A percentile compares a stretch with the other conserved stretches of the same genome.
Evolutionary conservation across 1,140 invertebrate genomes (phyloP).

Genomic region (Aphaenogaster rudis): DNA sequence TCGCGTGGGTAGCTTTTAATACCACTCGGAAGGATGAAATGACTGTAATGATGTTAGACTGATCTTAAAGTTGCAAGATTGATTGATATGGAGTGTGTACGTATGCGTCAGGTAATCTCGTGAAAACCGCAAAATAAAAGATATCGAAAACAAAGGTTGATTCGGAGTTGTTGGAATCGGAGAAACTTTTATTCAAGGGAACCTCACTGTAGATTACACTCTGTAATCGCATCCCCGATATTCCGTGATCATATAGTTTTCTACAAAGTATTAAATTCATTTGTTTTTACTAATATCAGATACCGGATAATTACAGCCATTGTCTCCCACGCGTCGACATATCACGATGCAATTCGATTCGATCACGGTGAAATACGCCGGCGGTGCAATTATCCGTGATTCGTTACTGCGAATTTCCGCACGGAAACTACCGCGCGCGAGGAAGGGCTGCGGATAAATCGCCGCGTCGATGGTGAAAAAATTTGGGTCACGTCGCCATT

Average conservation of each 20-base stretch:
- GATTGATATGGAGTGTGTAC: background rate
- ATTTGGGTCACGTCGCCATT: slow-evolving; percentile 61
- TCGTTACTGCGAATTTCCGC: slow-evolving; percentile 48
- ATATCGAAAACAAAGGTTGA: background rate
- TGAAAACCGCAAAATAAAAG: background rate
- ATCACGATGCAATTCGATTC: slow-evolving; percentile 27
- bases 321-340: background rate
- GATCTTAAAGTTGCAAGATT: slow-evolving; percentile 23
- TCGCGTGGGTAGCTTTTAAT: slow-evolving; percentile 48
- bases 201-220: background rate
- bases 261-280: background rate
- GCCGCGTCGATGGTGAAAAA: slow-evolving; percentile 58
- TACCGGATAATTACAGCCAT: slow-evolving; percentile 12
- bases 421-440: slow-evolving; percentile 9
- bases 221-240: no score
- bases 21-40: slow-evolving; percentile 35
- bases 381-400: slow-evolving; percentile 51
- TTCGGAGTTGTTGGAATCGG: background rate
- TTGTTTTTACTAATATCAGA: slow-evolving; percentile 7
- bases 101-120: background rate
- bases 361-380: slow-evolving; percentile 56
- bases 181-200: background rate
- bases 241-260: background rate
- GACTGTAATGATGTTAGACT: slow-evolving; percentile 3
- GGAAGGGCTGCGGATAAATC: slow-evolving; percentile 49